Evolutionary conservation across 2,888 invertebrate species (phyloP).

Genomic region (Steinernema hermaphroditum): DNA sequence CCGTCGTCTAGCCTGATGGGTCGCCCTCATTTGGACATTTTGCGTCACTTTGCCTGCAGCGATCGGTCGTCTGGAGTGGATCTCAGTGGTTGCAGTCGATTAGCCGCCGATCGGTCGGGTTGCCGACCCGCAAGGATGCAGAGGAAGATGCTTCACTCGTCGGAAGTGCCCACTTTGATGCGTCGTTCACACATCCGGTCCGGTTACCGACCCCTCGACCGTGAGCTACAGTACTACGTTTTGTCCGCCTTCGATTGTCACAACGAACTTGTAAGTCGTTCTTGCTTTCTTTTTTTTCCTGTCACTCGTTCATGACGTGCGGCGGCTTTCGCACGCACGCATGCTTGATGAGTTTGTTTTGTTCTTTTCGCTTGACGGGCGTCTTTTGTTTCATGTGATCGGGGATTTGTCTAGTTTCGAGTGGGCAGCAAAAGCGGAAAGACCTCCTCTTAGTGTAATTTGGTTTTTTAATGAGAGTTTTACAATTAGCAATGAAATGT

Average conservation of each 20-base stretch:
- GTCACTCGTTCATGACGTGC: too few relatives aligned
- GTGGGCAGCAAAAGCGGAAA: too few relatives aligned
- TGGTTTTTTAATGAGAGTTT: too few relatives aligned
- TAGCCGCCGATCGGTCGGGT: background rate
- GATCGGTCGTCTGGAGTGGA: too few relatives aligned
- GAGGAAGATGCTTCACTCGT: background rate
- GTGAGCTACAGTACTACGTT: slow-evolving; percentile 51
- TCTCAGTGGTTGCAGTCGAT: background rate
- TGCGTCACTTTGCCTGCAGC: too few relatives aligned
- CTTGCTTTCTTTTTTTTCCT: background rate
- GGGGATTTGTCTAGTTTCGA: too few relatives aligned
- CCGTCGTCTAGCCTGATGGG: background rate
- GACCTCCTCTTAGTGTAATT: too few relatives aligned
- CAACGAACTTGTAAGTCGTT: slow-evolving; percentile 56
- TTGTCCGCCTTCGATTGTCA: slow-evolving; percentile 56
- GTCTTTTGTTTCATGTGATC: too few relatives aligned
- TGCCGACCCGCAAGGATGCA: background rate
- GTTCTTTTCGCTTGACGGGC: background rate
- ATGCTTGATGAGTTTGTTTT: slow-evolving; percentile 4
- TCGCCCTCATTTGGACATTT: too few relatives aligned
- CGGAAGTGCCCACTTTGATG: slow-evolving; percentile 51
- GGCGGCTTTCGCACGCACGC: background rate
- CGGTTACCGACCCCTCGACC: slow-evolving; percentile 59
- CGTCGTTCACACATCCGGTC: slow-evolving; percentile 49
- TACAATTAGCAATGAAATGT: too few relatives aligned